Base-by-base conservation (phyloP, 2,888 invertebrate species). In the Arge pagana region DNA sequence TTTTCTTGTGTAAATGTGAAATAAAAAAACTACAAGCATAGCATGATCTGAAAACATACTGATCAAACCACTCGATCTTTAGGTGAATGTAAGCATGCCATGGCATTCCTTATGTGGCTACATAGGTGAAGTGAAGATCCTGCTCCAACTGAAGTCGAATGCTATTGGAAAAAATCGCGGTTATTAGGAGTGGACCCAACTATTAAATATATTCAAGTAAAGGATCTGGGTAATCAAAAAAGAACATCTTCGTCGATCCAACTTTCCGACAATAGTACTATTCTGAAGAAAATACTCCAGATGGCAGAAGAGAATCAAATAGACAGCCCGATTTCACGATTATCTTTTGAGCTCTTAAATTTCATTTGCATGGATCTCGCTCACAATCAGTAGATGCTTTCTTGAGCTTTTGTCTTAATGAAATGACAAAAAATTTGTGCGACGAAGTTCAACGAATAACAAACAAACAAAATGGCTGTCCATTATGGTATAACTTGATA, bases 51-150 rank as follows among this genome's bases (percentile, higher is more conserved):
- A n/a, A 15, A 28, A 11, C 10, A 7, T 13, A 35, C 16, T 28
- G 24, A 23, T 49, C 4, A 40, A 21, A 39, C 16, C 15, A 31
- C 36, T 18, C 4, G 10, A 19, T 36, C 48, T 56, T 7, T 6
- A 57, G 52, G 52, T 36, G 59, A 57, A 41, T 57, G 59, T 42
- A 59, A 57, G 15, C 57, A 59, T 31, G 42, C 53, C 7, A 39
- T 59, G 10, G 57, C 59, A 4, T 52, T 59, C 43, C 39, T 56
- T n/a, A 57, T 59, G 59, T 59, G 59, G 57, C 11, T 56, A n/a
- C 57, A 59, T 50, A 48, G 59, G 16, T 30, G 57, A 11, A 59
- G 57, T 36, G 59, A 59, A 50, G 57, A 59, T 15, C 55, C 59
- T 30, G 53, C 50, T 24, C 57, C 54, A 6, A 59, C 57, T 11